These are phyloP conservation scores for Patella caerulea DNA, from an alignment of 2,888 invertebrate species.

Conservation along the genomic window DNA sequence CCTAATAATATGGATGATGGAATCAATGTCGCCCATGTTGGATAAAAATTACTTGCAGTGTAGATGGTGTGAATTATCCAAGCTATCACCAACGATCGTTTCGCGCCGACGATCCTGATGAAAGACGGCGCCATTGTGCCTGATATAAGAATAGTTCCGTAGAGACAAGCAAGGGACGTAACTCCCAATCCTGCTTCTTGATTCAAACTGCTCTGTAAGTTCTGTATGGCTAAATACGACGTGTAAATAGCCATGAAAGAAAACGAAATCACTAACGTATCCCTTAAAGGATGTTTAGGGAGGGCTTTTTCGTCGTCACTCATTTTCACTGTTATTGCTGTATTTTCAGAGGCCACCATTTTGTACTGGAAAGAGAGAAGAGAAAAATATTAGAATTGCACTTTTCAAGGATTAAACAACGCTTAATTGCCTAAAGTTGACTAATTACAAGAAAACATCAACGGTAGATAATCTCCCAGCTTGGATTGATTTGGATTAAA, in stretches of 20 bases:
- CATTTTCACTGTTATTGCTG: too few relatives aligned
- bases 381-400: too few relatives aligned
- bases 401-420: too few relatives aligned
- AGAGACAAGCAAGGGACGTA: conserved; percentile 58
- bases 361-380: too few relatives aligned
- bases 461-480: too few relatives aligned
- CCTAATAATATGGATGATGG: conserved; percentile 61
- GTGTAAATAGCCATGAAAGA: conserved; percentile 62
- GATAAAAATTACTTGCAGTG: conserved; percentile 56
- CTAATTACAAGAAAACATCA: too few relatives aligned
- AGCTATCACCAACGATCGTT: conserved; percentile 51
- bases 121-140: conserved; percentile 56
- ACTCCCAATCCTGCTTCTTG: conserved; percentile 57
- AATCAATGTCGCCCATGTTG: conserved; percentile 50
- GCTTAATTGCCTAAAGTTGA: too few relatives aligned
- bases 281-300: conserved; percentile 27
- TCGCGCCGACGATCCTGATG: conserved; percentile 53
- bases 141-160: conserved; percentile 60
- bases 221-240: conserved; percentile 63
- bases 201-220: conserved; percentile 64
- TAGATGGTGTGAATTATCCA: conserved; percentile 54
- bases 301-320: too few relatives aligned
- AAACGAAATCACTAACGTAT: conserved; percentile 49
- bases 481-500: too few relatives aligned
- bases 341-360: too few relatives aligned